These are phyloP conservation scores for Melitaea athalia DNA, from an alignment of 2,888 invertebrate genomes.

Conservation along the genomic window DNA sequence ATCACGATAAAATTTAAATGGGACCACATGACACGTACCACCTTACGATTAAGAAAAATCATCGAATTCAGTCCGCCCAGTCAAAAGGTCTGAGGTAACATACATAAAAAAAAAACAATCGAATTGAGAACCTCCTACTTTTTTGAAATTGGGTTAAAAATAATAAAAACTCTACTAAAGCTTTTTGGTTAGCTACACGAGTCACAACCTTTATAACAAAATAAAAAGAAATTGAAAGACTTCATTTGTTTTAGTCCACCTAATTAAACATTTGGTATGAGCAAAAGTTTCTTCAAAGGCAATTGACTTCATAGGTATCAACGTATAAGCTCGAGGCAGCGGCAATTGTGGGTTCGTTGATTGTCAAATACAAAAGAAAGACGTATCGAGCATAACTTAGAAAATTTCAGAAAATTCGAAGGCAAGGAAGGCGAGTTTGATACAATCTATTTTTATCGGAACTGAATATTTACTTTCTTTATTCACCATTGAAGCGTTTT, in stretches of 20 bases:
- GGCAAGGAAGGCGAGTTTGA: constrained; percentile 24
- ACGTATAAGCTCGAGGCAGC: constrained; percentile 28
- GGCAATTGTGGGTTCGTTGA: constrained; percentile 27
- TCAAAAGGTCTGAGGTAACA: too few species aligned
- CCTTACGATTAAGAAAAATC: too few species aligned
- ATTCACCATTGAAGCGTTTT: constrained; percentile 16
- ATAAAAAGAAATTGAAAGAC: constrained; percentile 6
- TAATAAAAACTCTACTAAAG: neutral
- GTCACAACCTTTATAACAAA: neutral
- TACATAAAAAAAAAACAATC: too few species aligned
- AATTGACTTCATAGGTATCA: constrained; percentile 30
- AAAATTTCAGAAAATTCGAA: constrained; percentile 34
- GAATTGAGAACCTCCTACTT: too few species aligned
- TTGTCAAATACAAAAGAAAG: constrained; percentile 37
- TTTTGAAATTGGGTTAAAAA: neutral
- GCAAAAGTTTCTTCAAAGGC: constrained; percentile 23
- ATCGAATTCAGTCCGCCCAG: too few species aligned
- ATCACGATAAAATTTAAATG: too few species aligned
- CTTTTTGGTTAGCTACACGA: neutral
- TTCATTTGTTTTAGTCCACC: constrained; percentile 12
- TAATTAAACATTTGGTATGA: constrained; percentile 26
- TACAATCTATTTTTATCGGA: constrained; percentile 37
- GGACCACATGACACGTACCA: too few species aligned
- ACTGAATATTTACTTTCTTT: constrained; percentile 27
- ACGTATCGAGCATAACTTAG: constrained; percentile 30